Evolutionary conservation across 2,888 invertebrate species (phyloP).

Genomic region (Rotaria macrura): DNA sequence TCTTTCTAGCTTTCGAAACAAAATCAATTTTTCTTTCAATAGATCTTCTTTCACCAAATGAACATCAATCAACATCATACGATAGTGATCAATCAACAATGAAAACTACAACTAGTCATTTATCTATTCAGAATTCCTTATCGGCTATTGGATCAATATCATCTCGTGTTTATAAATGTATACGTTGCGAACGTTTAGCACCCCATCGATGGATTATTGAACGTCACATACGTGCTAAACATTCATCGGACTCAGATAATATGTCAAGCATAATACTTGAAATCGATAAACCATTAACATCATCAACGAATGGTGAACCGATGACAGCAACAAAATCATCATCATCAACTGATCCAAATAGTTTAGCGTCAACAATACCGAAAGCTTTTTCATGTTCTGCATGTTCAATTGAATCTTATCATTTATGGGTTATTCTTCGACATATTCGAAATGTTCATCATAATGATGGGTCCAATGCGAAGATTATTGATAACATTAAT

Average conservation of each 20-base stretch:
- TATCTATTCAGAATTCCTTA: neutral
- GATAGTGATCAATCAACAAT: neutral
- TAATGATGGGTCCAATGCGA: neutral
- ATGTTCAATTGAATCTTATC: slow-evolving; percentile 29
- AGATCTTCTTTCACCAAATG: neutral
- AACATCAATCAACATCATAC: neutral
- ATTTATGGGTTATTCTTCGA: slow-evolving; percentile 26
- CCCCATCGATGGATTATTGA: slow-evolving; percentile 1
- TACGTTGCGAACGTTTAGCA: neutral
- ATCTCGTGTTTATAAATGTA: slow-evolving; percentile 19
- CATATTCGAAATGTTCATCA: slow-evolving; percentile 24
- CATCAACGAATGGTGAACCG: neutral
- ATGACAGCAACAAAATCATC: slow-evolving; percentile 4
- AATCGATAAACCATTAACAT: neutral
- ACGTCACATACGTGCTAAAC: slow-evolving; percentile 4
- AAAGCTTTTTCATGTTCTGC: slow-evolving; percentile 28
- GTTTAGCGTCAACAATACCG: neutral
- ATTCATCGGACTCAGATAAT: neutral
- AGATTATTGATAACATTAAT: slow-evolving; percentile 18
- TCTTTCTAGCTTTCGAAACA: too few relatives aligned
- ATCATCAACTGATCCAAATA: neutral
- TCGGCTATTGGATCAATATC: neutral
- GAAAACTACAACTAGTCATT: neutral
- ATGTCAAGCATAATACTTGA: neutral
- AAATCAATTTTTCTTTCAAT: neutral